Conservation (phyloP, 2,888 invertebrate genomes). For the Amphipyra berbera region DNA sequence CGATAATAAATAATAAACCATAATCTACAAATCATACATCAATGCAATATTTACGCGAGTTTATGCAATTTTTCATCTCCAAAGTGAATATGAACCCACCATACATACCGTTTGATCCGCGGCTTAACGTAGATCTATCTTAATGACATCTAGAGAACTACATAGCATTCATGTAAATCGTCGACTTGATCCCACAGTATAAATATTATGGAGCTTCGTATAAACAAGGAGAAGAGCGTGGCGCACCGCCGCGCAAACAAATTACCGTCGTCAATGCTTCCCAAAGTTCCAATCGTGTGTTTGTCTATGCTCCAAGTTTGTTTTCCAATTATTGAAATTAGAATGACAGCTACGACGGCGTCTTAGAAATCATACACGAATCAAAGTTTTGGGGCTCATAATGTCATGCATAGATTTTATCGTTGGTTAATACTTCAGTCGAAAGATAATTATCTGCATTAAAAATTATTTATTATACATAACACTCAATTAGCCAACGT, state of each 20-base stretch:
- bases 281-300: conserved; percentile 74
- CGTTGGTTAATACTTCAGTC: no score
- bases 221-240: conserved; percentile 66
- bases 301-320: conserved; percentile 63
- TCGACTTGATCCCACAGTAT: conserved; percentile 74
- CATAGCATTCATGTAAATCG: conserved; percentile 68
- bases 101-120: conserved; percentile 6
- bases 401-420: no score
- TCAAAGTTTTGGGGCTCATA: not conserved
- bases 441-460: no score
- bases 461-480: no score
- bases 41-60: no score
- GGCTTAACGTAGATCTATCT: conserved; percentile 49
- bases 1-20: no score
- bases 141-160: conserved; percentile 70
- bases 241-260: conserved; percentile 75
- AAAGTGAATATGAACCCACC: no score
- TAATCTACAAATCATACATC: no score
- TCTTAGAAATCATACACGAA: conserved; percentile 5
- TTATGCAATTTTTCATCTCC: no score
- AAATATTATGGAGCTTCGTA: conserved; percentile 78
- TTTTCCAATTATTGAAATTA: conserved; percentile 63
- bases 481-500: no score
- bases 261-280: conserved; percentile 75
- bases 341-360: conserved; percentile 30